Conservation (phyloP, 2,113 vertebrate genomes). For the Tachysurus fulvidraco region DNA sequence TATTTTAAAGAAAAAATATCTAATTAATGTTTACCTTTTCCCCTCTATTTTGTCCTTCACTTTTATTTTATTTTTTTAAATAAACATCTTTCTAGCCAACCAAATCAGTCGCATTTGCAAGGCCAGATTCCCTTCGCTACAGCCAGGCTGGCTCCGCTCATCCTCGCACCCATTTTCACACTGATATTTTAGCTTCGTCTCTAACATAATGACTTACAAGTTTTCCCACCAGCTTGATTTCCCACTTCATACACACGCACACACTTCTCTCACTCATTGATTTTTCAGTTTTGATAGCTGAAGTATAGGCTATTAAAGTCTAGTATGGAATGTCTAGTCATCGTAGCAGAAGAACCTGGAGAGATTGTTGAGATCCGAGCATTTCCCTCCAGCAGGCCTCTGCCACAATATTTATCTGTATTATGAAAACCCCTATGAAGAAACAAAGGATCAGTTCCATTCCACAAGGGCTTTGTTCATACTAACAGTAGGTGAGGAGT, state of each 20-base stretch:
- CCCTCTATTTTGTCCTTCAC: conserved; percentile 24
- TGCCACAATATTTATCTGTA: conserved; percentile 52
- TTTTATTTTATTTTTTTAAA: conserved; percentile 29
- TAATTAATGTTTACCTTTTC: conserved; percentile 33
- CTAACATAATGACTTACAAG: conserved; percentile 67
- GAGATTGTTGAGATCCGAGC: conserved; percentile 41
- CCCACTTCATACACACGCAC: conserved; percentile 53
- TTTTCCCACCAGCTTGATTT: conserved; percentile 66
- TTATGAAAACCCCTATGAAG: conserved; percentile 39
- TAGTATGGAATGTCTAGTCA: conserved; percentile 56
- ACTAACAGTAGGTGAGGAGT: conserved; percentile 42
- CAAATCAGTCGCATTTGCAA: conserved; percentile 72
- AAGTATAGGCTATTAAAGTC: conserved; percentile 77
- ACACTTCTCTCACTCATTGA: conserved; percentile 60
- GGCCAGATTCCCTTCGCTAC: conserved; percentile 56
- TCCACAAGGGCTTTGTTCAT: conserved; percentile 42
- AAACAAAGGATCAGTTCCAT: conserved; percentile 40
- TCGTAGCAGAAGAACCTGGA: conserved; percentile 39
- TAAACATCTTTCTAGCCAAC: conserved; percentile 24
- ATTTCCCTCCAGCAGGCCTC: conserved; percentile 44
- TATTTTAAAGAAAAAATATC: conserved; percentile 4
- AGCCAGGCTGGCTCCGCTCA: conserved; percentile 63
- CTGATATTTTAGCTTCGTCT: conserved; percentile 59
- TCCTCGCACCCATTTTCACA: conserved; percentile 69
- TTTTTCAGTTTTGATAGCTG: conserved; percentile 70